phyloP scores from a whole-genome alignment of 2,797 vertebrate species.

The Loriculus beryllinus region DNA sequence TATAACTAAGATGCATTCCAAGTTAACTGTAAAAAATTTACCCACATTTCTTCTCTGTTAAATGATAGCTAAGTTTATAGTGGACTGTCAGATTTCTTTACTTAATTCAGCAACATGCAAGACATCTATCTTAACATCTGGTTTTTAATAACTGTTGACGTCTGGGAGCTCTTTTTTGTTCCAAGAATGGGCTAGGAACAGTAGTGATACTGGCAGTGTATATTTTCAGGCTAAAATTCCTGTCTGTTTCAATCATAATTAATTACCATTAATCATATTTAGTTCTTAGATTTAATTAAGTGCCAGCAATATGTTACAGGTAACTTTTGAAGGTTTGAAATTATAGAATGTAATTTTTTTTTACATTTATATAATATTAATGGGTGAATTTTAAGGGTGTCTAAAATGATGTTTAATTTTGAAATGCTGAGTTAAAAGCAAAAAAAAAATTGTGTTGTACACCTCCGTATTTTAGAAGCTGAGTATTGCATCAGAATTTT shows the following conservation, averaged over 20 bases:
- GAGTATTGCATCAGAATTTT: background rate
- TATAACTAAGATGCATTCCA: constrained; percentile 44
- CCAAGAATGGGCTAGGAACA: constrained; percentile 62
- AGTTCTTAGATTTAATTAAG: constrained; percentile 70
- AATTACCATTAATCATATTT: constrained; percentile 66
- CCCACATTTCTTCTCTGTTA: constrained; percentile 72
- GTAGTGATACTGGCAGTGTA: constrained; percentile 75
- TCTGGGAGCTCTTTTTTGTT: constrained; percentile 74
- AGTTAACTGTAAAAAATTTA: constrained; percentile 72
- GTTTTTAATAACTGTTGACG: constrained; percentile 81
- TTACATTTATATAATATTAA: background rate
- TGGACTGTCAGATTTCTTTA: constrained; percentile 79
- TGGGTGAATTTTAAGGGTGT: constrained; percentile 10
- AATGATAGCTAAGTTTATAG: constrained; percentile 76
- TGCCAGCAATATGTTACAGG: constrained; percentile 41
- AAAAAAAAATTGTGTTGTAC: background rate
- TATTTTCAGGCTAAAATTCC: constrained; percentile 73
- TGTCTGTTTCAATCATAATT: constrained; percentile 80
- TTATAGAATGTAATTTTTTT: background rate
- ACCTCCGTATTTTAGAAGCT: background rate
- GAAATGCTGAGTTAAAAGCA: constrained; percentile 32
- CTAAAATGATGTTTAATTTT: background rate
- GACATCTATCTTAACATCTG: constrained; percentile 79
- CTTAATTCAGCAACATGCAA: constrained; percentile 72
- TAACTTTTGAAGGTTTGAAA: constrained; percentile 29